phyloP scores from a whole-genome alignment of 2,113 vertebrate species.

The Arizona elegans region DNA sequence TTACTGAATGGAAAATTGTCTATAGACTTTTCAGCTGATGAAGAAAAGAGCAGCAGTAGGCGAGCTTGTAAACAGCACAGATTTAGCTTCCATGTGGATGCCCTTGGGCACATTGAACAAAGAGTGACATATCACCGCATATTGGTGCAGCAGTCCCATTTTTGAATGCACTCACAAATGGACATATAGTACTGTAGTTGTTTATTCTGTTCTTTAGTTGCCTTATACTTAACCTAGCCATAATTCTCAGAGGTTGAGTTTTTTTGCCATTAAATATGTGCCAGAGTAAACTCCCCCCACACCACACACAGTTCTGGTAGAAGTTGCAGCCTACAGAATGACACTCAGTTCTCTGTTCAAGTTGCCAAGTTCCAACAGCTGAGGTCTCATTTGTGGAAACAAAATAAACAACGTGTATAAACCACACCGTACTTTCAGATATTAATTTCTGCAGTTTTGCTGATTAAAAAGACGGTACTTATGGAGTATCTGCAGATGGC shows the following conservation, averaged over 20 bases:
- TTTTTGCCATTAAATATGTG: neutral
- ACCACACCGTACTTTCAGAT: accelerated
- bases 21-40: slow-evolving; percentile 3
- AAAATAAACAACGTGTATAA: neutral
- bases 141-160: accelerated
- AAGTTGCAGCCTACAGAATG: neutral
- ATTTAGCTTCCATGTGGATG: slow-evolving; percentile 1
- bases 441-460: neutral
- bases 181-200: accelerated
- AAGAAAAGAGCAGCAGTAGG: slow-evolving; percentile 12
- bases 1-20: slow-evolving; percentile 4
- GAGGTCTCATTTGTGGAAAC: neutral
- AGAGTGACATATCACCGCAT: neutral
- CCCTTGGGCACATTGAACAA: neutral
- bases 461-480: neutral
- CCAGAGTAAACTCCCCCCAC: neutral
- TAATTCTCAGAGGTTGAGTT: neutral
- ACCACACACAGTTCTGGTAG: neutral
- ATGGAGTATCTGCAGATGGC: neutral
- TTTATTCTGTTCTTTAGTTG: slow-evolving; percentile 2
- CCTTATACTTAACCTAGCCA: neutral
- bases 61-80: neutral
- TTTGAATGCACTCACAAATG: neutral
- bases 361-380: neutral
- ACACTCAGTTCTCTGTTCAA: neutral